A percentile compares a stretch with the other conserved stretches of the same genome.
These are phyloP conservation scores for Neelides sp. DNA, from an alignment of 1,140 invertebrate genomes.

Conservation along the genomic window DNA sequence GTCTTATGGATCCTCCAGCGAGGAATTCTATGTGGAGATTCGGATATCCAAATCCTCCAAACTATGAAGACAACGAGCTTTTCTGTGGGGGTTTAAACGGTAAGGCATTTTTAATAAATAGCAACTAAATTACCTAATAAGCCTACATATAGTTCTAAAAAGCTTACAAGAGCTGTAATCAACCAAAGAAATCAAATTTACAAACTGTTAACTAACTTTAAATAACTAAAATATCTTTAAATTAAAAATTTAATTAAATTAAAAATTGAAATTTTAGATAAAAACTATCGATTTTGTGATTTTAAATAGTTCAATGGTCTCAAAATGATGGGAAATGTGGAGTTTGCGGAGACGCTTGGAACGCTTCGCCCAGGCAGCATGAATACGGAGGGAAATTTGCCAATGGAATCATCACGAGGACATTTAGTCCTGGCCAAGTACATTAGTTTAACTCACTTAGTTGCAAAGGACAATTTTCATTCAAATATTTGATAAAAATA, in stretches of 20 bases:
- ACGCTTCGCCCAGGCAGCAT: slow-evolving; percentile 59
- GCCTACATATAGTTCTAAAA: too few relatives aligned
- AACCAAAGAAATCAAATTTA: too few relatives aligned
- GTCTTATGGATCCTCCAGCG: slow-evolving; percentile 71
- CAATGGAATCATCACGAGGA: slow-evolving; percentile 65
- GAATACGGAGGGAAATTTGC: slow-evolving; percentile 76
- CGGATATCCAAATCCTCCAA: slow-evolving; percentile 79
- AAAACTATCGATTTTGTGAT: neutral
- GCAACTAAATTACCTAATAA: neutral
- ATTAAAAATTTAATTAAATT: slow-evolving; percentile 7
- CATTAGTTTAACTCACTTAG: slow-evolving; percentile 21
- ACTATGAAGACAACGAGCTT: slow-evolving; percentile 83
- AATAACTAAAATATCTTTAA: too few relatives aligned
- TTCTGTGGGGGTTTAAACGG: slow-evolving; percentile 72
- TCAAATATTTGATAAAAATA: slow-evolving; percentile 12
- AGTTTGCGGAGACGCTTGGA: slow-evolving; percentile 72
- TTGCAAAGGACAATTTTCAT: neutral
- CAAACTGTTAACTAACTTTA: too few relatives aligned
- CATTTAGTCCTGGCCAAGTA: slow-evolving; percentile 68
- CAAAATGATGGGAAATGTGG: slow-evolving; percentile 75
- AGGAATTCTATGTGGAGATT: slow-evolving; percentile 88
- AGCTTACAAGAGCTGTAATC: too few relatives aligned
- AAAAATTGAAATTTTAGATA: neutral
- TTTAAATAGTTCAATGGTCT: slow-evolving; percentile 61
- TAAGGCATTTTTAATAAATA: slow-evolving; percentile 36